These are phyloP conservation scores for Orthochromis malagaraziensis DNA, from an alignment of 2,113 vertebrate species.

Conservation along the genomic window DNA sequence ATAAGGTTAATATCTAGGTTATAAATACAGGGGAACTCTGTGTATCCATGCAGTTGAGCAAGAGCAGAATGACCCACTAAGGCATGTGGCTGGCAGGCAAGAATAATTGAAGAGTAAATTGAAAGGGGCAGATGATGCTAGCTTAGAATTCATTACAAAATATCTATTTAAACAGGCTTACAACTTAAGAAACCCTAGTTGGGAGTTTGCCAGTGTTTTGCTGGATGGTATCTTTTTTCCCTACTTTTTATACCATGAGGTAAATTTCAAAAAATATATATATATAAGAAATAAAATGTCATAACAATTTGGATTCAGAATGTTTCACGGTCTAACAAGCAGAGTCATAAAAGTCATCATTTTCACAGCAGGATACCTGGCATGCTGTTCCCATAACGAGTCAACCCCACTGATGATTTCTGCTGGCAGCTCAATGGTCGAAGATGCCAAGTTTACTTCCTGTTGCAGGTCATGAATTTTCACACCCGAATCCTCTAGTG, in stretches of 20 bases:
- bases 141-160: not conserved
- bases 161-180: not conserved
- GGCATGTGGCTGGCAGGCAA: not conserved
- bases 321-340: not conserved
- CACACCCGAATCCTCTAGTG: constrained; percentile 32
- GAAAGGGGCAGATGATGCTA: not conserved
- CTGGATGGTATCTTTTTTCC: not conserved
- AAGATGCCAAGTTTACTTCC: constrained; percentile 14
- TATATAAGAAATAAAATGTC: not conserved
- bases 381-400: constrained; percentile 53
- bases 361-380: constrained; percentile 40
- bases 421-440: constrained; percentile 35
- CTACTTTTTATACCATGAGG: not conserved
- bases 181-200: not conserved
- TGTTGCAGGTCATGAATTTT: constrained; percentile 52
- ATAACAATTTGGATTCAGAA: not conserved
- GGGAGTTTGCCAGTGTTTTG: not conserved
- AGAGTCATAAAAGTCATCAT: not conserved
- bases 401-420: constrained; percentile 40
- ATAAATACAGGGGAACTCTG: not conserved
- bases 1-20: not conserved
- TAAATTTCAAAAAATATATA: not conserved
- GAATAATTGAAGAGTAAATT: not conserved
- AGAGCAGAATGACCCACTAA: not conserved
- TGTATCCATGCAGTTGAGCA: not conserved